Evolutionary conservation across 2,113 vertebrate species (phyloP), one percentile per base, ranked within the genome.

Genomic region (Triplophysa dalaica): DNA sequence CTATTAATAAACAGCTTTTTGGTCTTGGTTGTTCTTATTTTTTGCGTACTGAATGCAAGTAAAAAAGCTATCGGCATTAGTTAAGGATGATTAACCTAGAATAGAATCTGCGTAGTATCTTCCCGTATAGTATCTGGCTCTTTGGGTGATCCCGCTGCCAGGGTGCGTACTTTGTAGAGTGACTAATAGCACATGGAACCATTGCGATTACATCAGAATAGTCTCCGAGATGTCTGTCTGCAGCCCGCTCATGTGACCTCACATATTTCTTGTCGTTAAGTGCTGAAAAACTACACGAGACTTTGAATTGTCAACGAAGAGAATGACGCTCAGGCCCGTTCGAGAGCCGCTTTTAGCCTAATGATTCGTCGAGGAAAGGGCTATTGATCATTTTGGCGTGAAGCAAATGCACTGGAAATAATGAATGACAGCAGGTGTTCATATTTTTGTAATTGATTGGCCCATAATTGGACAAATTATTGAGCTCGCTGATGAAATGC

Each of bases 371-470:
- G 76, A 65, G 86, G 76, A 86, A 67, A 70, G 56, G 62, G 68
- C 58, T 75, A 83, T 84, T 82, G 81, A 90, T 88, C 77, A 85
- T 70, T 75, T 79, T 78, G 77, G 80, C 83, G 86, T 70, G 76
- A 83, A 45, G 80, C 65, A 86, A 84, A 86, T 86, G 81, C 78
- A 86, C 63, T 83, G 62, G 38, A 61, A 77, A 70, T 89, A 88
- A 90, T 88, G 87, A 87, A 90, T 89, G 86, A 82, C 87, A 89
- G 86, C 89, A 92, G 89, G 88, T 91, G 89, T 87, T 92, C 75
- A 66, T 52, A 84, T 88, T 90, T 90, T 86, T 86, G 83, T 89
- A 86, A 91, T 92, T 87, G 91, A 91, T 90, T 84, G 81, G 81
- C 70, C 80, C 78, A 67, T 91, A 92, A 92, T 91, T 91, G 87